Evolutionary conservation across 2,797 vertebrate species (phyloP), one percentile per base, ranked within the genome.

Genomic region (Pantherophis alleghaniensis): DNA sequence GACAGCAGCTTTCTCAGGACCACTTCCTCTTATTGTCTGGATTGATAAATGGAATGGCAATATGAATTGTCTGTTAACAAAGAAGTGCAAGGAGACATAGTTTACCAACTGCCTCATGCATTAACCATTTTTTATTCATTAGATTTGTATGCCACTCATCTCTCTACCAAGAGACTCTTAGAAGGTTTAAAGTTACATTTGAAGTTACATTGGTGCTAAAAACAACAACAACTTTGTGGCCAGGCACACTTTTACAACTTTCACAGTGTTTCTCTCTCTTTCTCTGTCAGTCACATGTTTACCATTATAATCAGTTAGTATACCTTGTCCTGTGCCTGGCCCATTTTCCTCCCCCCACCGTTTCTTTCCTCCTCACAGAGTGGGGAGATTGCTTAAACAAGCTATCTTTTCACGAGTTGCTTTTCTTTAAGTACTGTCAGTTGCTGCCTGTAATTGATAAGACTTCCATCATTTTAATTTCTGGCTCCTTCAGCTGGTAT

Each of bases 271-370:
- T 37, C 32, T 69, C 28, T 66, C n/a, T 37, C 66, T 74, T 60
- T 60, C 22, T 60, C 22, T 60, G 24, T 63, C n/a, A 69, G n/a
- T 69, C 28, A 69, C 66, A 69, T 7, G n/a, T 69, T 32, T 6
- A 32, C 66, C 28, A 14, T 69, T 69, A 69, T 20, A 11, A 4
- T 42, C 7, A 22, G 18, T 11, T 79, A 79, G 32, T 79, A 42
- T 42, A 37, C 20, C 9, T 79, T 79, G 7, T 22, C 69, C 18
- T 79, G 16, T 79, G 69, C 37, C 37, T 79, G 16, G 32, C 69
- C 69, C 16, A 74, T 74, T 74, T 18, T 32, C 6, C 7, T 3
- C 14, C 1, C n/a, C 13, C 2, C 13, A 2, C 0, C 6, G n/a
- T 22, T 42, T 79, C 24, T 42, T 18, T 7, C 6, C 69, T 42